Evolutionary conservation across 2,888 invertebrate genomes (phyloP), one percentile per base, ranked within the genome.

Genomic region (Cosmopolites sordidus): DNA sequence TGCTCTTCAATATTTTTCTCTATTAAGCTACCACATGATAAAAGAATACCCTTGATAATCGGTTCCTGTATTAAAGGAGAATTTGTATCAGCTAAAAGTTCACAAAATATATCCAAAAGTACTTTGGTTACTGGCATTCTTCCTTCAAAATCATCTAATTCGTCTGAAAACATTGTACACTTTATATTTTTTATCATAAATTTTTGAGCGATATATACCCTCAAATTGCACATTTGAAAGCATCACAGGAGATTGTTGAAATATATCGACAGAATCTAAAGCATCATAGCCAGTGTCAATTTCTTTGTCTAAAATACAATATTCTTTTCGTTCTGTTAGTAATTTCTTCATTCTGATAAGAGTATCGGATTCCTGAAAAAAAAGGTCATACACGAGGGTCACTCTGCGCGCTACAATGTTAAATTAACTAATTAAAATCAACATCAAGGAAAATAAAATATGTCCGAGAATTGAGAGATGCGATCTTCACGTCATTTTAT

Each of bases 281-380:
- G 83, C 84, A 53, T 83, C 81, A 52, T 77, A 78, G 37, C 78
- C 79, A 38, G 76, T 74, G 65, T 84, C 84, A 48, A 84, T 81
- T 48, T 79, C 80, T 30, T 60, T 62, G 41, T 64, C 63, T 40
- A 64, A 54, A 12, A 58, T 58, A 58, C 79, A 75, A 67, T 75
- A 78, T 38, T 80, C 81, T 33, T 80, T 79, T 43, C 82, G 75
- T 58, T 79, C 75, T 0, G 76, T 75, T 61, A 81, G 71, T 61
- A 81, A 70, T 39, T 79, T 77, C 2, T 76, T 74, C 63, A 80
- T 78, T 1, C 78, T 72, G 9, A 70, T 74, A 1, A 76, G 64
- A 61, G 78, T 64, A 57, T 71, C 70, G 4, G 66, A 60, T 38
- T 68, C 76, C 80, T 80, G 59, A 37, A 65, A 65, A 46, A 59